A percentile compares a stretch with the other conserved stretches of the same genome.
Conservation (phyloP, 1,140 invertebrate species). For the Drosophila kurseongensis region DNA sequence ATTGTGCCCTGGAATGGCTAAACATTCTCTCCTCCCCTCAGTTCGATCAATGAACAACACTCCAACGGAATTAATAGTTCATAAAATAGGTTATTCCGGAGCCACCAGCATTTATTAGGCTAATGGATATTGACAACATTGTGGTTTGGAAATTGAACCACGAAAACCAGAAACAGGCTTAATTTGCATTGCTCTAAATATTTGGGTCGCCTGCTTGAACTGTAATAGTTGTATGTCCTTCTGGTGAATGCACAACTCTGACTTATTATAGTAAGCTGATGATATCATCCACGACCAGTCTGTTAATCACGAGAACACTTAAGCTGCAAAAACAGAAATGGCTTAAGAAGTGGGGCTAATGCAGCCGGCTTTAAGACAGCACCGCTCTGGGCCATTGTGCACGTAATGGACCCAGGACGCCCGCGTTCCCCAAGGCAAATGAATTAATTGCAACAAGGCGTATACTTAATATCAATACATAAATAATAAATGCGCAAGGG, state of each 20-base stretch:
- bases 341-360: slow-evolving; percentile 22
- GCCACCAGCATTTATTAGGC: slow-evolving; percentile 19
- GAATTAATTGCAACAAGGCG: slow-evolving; percentile 71
- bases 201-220: too few species aligned
- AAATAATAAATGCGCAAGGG: slow-evolving; percentile 65
- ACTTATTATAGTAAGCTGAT: background rate
- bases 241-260: background rate
- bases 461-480: slow-evolving; percentile 76
- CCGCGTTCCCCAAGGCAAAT: slow-evolving; percentile 56
- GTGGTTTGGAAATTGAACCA: slow-evolving; percentile 8
- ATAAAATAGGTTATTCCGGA: slow-evolving; percentile 53
- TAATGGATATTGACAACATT: slow-evolving; percentile 38
- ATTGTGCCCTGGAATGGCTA: slow-evolving; percentile 58
- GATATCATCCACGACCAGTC: background rate
- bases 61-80: slow-evolving; percentile 49
- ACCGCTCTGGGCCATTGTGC: slow-evolving; percentile 20
- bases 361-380: slow-evolving; percentile 32
- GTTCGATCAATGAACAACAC: slow-evolving; percentile 29
- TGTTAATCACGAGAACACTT: background rate
- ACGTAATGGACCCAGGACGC: slow-evolving; percentile 46
- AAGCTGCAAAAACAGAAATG: slow-evolving; percentile 7
- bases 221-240: background rate
- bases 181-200: too few species aligned
- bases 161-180: background rate
- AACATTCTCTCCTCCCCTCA: slow-evolving; percentile 27